Base-by-base conservation (phyloP, 2,797 vertebrate species). In the Pantherophis vulpinus region DNA sequence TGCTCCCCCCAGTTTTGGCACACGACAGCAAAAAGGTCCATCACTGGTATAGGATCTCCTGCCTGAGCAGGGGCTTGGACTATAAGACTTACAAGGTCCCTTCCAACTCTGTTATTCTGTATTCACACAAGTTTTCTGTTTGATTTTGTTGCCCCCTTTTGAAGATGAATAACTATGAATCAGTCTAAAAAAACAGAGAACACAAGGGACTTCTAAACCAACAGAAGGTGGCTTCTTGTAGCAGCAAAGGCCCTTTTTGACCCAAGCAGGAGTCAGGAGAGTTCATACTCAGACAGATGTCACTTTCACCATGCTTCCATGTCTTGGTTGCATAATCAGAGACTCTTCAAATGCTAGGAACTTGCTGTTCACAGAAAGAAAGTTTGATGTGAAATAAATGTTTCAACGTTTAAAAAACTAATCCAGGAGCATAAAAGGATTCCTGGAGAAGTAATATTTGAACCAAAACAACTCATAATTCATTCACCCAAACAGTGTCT, bases 391-490 rank as follows among this genome's bases (percentile, higher is more conserved):
- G 74, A 61, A 47, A 91, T 51, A 12, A 92, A 94, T 54, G 29
- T 86, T 91, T 92, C 51, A 90, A 60, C 60, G 37, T 87, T 94
- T 90, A 58, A 86, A 74, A 59, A 87, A 79, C 92, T 90, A 60
- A 92, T 94, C 60, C 66, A 59, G 83, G 59, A 63, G 66, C 51
- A 59, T 51, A 59, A 93, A 93, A 91, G n/a, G 25, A 86, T 63
- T 63, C 87, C 61, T 47, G 63, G n/a, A 93, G 55, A 87, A 54
- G 55, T 90, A 89, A 90, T 61, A 55, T n/a, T 54, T 59, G 86
- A 87, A 74, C 42, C 59, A 55, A 18, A 83, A 42, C 59, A 55
- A 42, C 27, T 63, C 59, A 91, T 89, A 86, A 91, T 93, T 91
- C 9, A 37, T 86, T 91, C 51, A 32, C 59, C 74, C 74, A 92